phyloP scores from a whole-genome alignment of 92 coral and sea anemone genomes.

The Phenganax stokvisi region DNA sequence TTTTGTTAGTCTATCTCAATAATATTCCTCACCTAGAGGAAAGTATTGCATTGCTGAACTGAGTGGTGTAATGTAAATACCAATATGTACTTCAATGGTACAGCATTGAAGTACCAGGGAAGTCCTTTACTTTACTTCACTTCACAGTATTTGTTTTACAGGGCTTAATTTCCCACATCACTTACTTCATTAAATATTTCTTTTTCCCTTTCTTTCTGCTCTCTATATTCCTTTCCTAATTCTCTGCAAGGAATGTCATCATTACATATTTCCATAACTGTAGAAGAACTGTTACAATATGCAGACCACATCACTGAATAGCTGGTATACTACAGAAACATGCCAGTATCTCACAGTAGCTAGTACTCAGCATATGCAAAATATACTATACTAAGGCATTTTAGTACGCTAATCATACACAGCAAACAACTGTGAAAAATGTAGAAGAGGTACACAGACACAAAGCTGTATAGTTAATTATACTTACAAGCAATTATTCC shows the following conservation, averaged over 20 bases:
- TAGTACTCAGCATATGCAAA: no score
- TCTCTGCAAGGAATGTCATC: conserved; percentile 53
- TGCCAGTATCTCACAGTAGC: no score
- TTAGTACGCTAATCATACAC: background rate
- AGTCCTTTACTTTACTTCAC: background rate
- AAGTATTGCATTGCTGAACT: no score
- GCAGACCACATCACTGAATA: background rate
- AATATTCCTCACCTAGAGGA: no score
- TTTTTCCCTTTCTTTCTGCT: conserved; percentile 74
- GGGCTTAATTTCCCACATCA: background rate
- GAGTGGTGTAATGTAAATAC: no score
- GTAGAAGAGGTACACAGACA: no score
- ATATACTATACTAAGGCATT: no score
- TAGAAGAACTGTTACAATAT: background rate
- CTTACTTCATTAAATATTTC: conserved; percentile 79
- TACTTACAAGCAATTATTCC: conserved; percentile 83
- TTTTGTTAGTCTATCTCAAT: no score
- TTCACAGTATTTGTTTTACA: background rate
- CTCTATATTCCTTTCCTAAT: conserved; percentile 72
- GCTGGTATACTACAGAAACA: no score
- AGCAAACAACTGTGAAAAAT: background rate
- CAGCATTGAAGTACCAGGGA: no score
- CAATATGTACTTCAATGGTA: no score
- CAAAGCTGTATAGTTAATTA: background rate
- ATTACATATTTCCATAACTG: background rate